Base-by-base conservation (phyloP, 1,140 invertebrate genomes). In the Acromyrmex echinatior region DNA sequence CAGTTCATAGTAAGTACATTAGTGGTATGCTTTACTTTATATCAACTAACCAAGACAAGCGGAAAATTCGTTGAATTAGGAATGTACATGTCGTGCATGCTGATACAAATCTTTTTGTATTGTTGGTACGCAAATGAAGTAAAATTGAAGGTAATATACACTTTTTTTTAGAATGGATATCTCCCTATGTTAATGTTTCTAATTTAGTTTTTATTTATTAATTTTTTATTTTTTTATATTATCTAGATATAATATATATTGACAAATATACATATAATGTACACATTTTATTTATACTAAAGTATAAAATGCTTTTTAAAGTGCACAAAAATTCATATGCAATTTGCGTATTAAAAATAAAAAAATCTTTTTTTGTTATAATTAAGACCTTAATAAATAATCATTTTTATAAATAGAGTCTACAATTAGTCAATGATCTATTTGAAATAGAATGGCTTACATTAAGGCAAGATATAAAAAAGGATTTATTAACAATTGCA, bases 111-210 rank as follows among this genome's bases (percentile, higher is more conserved):
- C 7, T 95, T 95, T 65, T 90, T 96, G 0, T 96, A 96, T 86
- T 96, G 96, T 89, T 96, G 96, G 96, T 96, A 95, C 82, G 96
- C 96, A 18, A 96, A 96, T 90, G 95, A 96, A 91, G 94, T 96
- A 1, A 96, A 88, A 73, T 65, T 82, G 18, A 81, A 88, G 73
- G 62, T 86, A 82, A 16, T 31, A 31, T 31, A 31, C 31, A 31
- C 0, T 31, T 14, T 31, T 1, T 28, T 70, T 45, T 49, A 14
- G 45, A 35, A 77, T 25, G 18, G 12, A 51, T 25, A 21, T 25
- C 16, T 25, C 9, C 1, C 12, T 28, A 16, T 73, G 14, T 3
- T n/a, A 58, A 16, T 16, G 5, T 51, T 18, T 21, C 65, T 45
- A 28, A 51, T 70, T 56, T 21, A n/a, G 21, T 25, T 45, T 45